These are phyloP conservation scores for Microcebus tavaratra DNA, from an alignment of 2,113 vertebrate species.

Conservation along the genomic window DNA sequence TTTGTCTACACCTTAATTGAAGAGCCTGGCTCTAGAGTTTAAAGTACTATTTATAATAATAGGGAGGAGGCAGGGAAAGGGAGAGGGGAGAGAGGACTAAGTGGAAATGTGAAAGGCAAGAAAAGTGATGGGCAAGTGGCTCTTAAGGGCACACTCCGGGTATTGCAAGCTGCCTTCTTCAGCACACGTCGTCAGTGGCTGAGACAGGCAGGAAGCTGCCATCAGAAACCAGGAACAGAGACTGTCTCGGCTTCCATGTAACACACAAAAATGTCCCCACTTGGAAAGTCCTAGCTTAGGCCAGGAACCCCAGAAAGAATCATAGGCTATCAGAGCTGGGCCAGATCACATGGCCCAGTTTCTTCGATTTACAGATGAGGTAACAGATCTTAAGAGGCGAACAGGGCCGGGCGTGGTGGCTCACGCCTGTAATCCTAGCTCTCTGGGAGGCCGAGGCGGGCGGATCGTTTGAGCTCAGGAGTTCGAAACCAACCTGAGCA, in stretches of 20 bases:
- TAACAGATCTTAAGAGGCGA: background rate
- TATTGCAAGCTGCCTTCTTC: no score
- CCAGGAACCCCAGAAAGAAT: background rate
- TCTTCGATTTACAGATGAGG: background rate
- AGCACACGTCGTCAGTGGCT: no score
- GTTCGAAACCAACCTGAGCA: no score
- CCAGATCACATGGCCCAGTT: background rate
- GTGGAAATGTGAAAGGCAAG: background rate
- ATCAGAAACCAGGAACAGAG: background rate
- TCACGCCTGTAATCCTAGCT: no score
- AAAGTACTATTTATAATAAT: conserved; percentile 63
- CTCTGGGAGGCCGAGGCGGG: no score
- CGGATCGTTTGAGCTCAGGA: no score
- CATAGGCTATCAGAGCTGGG: background rate
- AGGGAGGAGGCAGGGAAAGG: background rate
- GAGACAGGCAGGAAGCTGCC: background rate
- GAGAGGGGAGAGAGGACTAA: background rate
- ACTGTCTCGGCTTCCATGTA: background rate
- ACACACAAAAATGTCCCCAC: background rate
- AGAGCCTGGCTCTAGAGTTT: conserved; percentile 61
- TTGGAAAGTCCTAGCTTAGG: background rate
- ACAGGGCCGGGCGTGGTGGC: background rate
- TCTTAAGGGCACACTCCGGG: background rate
- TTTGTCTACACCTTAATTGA: conserved; percentile 77
- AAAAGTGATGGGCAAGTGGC: conserved; percentile 6